Conservation (phyloP, 2,113 vertebrate species). For the Indicator maculatus region DNA sequence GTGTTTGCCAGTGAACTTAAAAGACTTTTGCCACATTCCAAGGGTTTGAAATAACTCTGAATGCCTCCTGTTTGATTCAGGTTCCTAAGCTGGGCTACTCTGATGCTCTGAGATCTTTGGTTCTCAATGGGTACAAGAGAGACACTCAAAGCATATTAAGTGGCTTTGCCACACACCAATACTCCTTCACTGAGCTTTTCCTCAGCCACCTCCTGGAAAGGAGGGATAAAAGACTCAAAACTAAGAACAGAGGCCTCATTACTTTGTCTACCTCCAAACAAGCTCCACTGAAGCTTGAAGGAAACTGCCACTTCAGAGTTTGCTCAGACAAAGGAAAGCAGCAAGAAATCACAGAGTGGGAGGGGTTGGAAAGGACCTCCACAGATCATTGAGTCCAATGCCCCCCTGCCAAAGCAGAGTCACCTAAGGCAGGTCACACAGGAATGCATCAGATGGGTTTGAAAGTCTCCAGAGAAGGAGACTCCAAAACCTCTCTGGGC, state of each 20-base stretch:
- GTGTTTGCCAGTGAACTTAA: not conserved
- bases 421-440: too few species aligned
- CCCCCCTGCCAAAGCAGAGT: too few species aligned
- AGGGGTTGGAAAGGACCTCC: too few species aligned
- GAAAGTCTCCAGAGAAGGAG: too few species aligned
- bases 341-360: not conserved
- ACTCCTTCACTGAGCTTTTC: not conserved
- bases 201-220: not conserved
- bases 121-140: not conserved
- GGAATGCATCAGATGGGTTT: too few species aligned
- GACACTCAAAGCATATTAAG: not conserved
- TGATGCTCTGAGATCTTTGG: not conserved
- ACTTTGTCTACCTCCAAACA: not conserved
- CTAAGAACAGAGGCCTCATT: not conserved
- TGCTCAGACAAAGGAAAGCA: not conserved
- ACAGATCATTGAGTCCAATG: too few species aligned
- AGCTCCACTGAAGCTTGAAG: not conserved
- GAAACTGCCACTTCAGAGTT: not conserved
- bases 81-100: not conserved
- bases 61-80: not conserved
- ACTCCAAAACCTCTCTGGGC: too few species aligned
- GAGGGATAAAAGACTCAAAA: not conserved
- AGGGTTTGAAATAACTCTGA: not conserved
- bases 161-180: not conserved
- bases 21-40: not conserved